These are phyloP conservation scores for Oxytorus armatus DNA, from an alignment of 2,888 invertebrate genomes.

Conservation along the genomic window DNA sequence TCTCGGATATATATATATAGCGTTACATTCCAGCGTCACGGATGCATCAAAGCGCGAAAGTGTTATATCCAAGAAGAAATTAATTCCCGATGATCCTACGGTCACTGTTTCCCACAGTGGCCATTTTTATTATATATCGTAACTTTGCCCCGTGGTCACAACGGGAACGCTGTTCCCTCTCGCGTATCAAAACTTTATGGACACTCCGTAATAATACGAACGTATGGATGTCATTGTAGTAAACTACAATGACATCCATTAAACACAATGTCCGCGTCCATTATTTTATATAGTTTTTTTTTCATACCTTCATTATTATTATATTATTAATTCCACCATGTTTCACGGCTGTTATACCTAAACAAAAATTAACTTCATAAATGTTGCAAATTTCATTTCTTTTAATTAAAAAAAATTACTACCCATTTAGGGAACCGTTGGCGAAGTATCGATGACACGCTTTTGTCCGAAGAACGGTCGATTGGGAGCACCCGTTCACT, in stretches of 20 bases:
- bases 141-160: slow-evolving; percentile 15
- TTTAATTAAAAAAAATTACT: no score
- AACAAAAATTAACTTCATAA: no score
- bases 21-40: slow-evolving; percentile 5
- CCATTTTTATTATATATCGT: slow-evolving; percentile 43
- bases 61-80: slow-evolving; percentile 76
- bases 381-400: no score
- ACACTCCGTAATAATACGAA: slow-evolving; percentile 39
- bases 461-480: no score
- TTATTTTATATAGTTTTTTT: slow-evolving; percentile 3
- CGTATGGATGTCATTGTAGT: no score
- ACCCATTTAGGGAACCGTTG: no score
- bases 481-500: no score
- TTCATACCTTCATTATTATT: slow-evolving; percentile 18
- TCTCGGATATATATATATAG: neutral
- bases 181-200: slow-evolving; percentile 41
- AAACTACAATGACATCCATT: slow-evolving; percentile 45
- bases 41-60: slow-evolving; percentile 76
- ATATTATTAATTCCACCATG: slow-evolving; percentile 26
- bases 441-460: slow-evolving; percentile 3
- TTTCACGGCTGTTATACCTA: neutral
- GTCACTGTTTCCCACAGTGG: slow-evolving; percentile 44
- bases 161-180: neutral
- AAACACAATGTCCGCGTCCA: slow-evolving; percentile 6
- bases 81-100: slow-evolving; percentile 74